phyloP scores from a whole-genome alignment of 2,888 invertebrate genomes.

The Ephialtes manifestator region DNA sequence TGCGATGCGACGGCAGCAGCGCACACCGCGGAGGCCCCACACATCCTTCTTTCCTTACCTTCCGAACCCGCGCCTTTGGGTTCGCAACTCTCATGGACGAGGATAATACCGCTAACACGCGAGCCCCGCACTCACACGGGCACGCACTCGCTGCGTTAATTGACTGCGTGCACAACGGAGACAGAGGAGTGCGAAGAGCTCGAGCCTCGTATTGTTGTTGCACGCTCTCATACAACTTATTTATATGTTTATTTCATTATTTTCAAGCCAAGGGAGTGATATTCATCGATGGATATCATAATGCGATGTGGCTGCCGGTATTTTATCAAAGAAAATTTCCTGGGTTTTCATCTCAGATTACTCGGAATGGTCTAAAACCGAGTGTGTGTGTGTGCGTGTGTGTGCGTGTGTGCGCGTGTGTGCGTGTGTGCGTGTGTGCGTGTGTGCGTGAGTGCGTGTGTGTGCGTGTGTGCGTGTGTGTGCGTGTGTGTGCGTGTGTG shows the following conservation, averaged over 20 bases:
- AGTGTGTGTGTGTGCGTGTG: too few relatives aligned
- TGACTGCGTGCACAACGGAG: conserved; percentile 35
- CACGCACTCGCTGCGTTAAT: conserved; percentile 43
- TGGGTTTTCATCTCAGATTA: too few relatives aligned
- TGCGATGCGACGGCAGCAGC: conserved; percentile 48
- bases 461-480: too few relatives aligned
- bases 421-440: too few relatives aligned
- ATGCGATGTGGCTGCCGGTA: too few relatives aligned
- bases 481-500: too few relatives aligned
- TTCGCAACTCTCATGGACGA: conserved; percentile 40
- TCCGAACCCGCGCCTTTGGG: conserved; percentile 53
- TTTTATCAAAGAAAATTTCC: too few relatives aligned
- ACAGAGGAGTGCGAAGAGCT: background rate
- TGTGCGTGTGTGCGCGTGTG: too few relatives aligned
- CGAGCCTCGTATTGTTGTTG: background rate
- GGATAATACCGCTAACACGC: conserved; percentile 50
- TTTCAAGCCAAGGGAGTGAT: too few relatives aligned
- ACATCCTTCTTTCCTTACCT: conserved; percentile 72
- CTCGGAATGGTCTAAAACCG: too few relatives aligned
- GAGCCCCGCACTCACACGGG: conserved; percentile 23
- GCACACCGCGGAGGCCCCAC: conserved; percentile 69
- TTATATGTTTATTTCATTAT: background rate
- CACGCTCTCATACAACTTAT: background rate
- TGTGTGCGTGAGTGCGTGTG: too few relatives aligned
- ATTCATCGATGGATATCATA: too few relatives aligned